Evolutionary conservation across 2,113 vertebrate genomes (phyloP).

Genomic region (Amazona guildingii): DNA sequence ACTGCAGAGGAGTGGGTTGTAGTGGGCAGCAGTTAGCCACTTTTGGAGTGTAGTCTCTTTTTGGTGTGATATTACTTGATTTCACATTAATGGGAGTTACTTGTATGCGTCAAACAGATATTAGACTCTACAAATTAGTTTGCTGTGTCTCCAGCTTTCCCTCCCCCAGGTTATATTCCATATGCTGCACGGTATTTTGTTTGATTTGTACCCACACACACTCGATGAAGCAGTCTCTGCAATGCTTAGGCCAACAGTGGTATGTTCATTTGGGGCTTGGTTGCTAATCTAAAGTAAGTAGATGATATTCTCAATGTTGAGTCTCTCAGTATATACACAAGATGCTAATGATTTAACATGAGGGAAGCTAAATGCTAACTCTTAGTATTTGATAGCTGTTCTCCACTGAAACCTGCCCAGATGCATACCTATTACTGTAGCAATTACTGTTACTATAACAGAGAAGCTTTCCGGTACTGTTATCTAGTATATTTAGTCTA

Average conservation of each 20-base stretch:
- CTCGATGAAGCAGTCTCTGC: not conserved
- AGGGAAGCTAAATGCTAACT: not conserved
- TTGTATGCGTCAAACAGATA: constrained; percentile 27
- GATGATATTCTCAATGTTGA: not conserved
- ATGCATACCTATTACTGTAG: not conserved
- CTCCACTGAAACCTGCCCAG: not conserved
- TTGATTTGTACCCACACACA: constrained; percentile 31
- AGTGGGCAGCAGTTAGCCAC: constrained; percentile 12
- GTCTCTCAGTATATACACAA: not conserved
- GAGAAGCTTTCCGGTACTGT: not conserved
- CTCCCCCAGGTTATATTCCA: constrained; percentile 47
- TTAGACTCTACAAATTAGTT: not conserved
- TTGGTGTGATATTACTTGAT: not conserved
- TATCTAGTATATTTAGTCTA: not conserved
- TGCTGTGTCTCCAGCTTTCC: constrained; percentile 38
- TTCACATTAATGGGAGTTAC: constrained; percentile 25
- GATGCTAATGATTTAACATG: not conserved
- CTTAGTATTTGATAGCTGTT: not conserved
- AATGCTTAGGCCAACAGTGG: not conserved
- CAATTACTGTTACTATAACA: not conserved
- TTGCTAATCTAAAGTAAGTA: not conserved
- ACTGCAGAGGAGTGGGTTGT: not conserved
- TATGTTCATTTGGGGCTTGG: not conserved
- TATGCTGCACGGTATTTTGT: constrained; percentile 12
- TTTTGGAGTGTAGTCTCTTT: not conserved